Conservation (phyloP, 2,888 invertebrate genomes). For the Muschampia plurimacula region DNA sequence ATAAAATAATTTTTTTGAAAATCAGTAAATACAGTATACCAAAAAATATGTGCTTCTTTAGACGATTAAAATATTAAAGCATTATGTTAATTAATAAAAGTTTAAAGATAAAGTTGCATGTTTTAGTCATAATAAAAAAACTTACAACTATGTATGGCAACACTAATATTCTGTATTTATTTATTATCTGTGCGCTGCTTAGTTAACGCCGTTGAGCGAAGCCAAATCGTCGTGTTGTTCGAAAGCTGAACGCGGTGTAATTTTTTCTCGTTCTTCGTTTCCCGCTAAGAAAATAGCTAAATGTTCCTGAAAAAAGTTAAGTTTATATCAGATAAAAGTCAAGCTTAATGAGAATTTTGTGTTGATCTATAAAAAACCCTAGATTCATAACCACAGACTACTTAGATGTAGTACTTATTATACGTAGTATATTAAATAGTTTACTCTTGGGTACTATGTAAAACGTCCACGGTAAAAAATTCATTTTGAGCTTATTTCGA, state of each 20-base stretch:
- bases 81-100: not conserved
- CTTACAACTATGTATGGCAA: slow-evolving; percentile 1
- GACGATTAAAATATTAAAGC: not conserved
- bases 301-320: slow-evolving; percentile 80
- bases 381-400: too few species aligned
- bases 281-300: slow-evolving; percentile 88
- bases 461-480: too few species aligned
- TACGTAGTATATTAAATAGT: too few species aligned
- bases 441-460: too few species aligned
- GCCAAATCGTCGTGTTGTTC: slow-evolving; percentile 73
- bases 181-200: slow-evolving; percentile 10
- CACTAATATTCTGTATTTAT: not conserved
- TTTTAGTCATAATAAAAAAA: not conserved
- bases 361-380: too few species aligned
- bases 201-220: slow-evolving; percentile 78
- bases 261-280: slow-evolving; percentile 87
- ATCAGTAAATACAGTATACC: too few species aligned
- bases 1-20: too few species aligned
- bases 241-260: slow-evolving; percentile 72
- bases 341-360: too few species aligned
- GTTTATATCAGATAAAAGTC: too few species aligned
- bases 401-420: too few species aligned
- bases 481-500: too few species aligned
- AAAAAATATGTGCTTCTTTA: too few species aligned
- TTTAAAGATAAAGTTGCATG: not conserved